phyloP scores from a whole-genome alignment of 2,113 vertebrate genomes.

The Carassius gibelio region DNA sequence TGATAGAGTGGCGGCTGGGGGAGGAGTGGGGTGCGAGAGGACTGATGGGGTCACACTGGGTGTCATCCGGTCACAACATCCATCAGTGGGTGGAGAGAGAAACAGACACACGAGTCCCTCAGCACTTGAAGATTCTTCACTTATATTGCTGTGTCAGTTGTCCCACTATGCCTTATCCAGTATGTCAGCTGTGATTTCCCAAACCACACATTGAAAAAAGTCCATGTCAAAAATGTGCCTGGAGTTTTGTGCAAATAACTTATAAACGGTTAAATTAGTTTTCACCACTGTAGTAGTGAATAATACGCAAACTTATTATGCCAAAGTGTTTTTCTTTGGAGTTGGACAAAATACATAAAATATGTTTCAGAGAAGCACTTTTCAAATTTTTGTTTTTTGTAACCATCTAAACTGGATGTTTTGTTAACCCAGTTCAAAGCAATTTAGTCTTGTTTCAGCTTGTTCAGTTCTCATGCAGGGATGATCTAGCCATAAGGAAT shows the following conservation, averaged over 20 bases:
- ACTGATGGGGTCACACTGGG: constrained; percentile 40
- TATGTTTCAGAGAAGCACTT: no score
- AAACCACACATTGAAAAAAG: constrained; percentile 34
- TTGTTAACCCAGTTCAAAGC: not conserved
- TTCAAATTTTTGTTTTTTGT: no score
- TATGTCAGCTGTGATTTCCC: constrained; percentile 42
- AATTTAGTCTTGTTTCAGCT: not conserved
- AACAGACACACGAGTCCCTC: constrained; percentile 13
- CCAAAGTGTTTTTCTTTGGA: not conserved
- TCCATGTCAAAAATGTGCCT: constrained; percentile 14
- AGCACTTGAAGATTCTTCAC: constrained; percentile 40
- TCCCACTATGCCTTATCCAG: constrained; percentile 27
- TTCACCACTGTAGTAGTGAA: not conserved
- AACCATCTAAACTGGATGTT: not conserved
- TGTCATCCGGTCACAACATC: constrained; percentile 40
- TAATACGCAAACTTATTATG: not conserved
- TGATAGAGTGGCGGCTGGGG: constrained; percentile 25
- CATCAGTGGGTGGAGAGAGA: constrained; percentile 41
- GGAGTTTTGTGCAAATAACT: constrained; percentile 18
- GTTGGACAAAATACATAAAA: not conserved
- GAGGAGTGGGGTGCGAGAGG: constrained; percentile 14
- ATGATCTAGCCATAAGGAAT: not conserved
- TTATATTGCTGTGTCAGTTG: constrained; percentile 44
- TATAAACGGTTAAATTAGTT: not conserved
- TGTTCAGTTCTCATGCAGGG: not conserved